Percentiles rank a stretch among this genome's conserved stretches.
Conservation (phyloP, 1,140 invertebrate genomes). For the Lepidurus apus region DNA sequence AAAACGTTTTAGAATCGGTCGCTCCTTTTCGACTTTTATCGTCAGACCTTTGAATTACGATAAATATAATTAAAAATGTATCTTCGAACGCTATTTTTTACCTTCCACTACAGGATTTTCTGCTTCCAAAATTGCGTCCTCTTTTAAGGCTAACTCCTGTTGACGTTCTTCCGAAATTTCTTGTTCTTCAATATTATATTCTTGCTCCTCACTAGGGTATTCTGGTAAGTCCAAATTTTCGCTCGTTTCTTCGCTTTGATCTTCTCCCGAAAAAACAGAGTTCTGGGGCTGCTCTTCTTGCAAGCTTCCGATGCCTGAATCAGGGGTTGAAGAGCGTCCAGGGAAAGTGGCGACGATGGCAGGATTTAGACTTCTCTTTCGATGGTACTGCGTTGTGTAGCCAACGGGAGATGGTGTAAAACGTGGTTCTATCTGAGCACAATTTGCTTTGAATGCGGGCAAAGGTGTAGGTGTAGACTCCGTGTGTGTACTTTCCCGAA, state of each 20-base stretch:
- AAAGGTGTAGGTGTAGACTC: neutral
- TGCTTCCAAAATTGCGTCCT: neutral
- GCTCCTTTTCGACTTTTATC: neutral
- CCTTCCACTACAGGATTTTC: conserved; percentile 5
- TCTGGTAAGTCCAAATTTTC: neutral
- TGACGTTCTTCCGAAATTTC: neutral
- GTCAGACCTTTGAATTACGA: neutral
- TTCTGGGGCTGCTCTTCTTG: neutral
- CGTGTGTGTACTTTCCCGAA: neutral
- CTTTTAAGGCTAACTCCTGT: neutral
- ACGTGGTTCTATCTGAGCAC: neutral
- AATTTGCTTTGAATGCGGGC: neutral
- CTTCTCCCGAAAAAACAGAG: neutral
- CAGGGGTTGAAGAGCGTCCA: neutral
- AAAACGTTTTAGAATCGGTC: neutral
- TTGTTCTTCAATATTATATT: neutral
- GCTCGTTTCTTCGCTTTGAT: neutral
- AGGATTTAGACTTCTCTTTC: neutral
- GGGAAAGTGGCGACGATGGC: conserved; percentile 2
- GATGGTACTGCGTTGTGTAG: neutral
- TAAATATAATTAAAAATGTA: conserved; percentile 1
- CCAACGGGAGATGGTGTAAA: neutral
- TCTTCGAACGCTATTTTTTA: neutral
- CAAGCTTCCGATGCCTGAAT: neutral
- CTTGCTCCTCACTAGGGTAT: neutral